phyloP scores from a whole-genome alignment of 2,797 vertebrate genomes.

The Phoeniculus purpureus region DNA sequence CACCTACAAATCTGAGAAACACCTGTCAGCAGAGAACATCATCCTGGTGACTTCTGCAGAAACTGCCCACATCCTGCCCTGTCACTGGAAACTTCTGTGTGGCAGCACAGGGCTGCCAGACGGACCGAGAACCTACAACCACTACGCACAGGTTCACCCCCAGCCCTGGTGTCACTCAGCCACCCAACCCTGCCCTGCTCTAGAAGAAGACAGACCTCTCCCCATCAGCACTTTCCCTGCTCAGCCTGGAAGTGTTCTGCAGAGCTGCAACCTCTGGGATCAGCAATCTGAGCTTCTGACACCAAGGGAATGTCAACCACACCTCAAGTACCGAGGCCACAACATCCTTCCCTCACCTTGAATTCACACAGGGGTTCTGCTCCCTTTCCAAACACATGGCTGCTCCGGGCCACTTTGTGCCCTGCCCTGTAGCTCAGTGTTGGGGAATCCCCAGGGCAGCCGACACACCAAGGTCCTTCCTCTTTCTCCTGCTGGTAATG shows the following conservation, averaged over 20 bases:
- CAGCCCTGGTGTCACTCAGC: too few species aligned
- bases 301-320: rapidly evolving
- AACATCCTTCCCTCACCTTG: rapidly evolving
- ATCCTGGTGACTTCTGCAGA: neutral
- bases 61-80: neutral
- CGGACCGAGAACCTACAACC: neutral
- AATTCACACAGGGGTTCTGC: neutral
- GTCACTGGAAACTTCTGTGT: neutral
- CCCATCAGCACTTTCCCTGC: rapidly evolving
- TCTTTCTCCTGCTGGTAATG: neutral
- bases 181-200: neutral
- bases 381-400: rapidly evolving
- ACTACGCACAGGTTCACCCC: too few species aligned
- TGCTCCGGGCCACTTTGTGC: rapidly evolving
- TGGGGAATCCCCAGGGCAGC: neutral
- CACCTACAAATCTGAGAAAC: rapidly evolving
- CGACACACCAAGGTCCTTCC: neutral
- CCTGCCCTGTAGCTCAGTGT: neutral
- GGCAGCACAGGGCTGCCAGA: neutral
- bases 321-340: rapidly evolving
- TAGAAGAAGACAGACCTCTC: rapidly evolving
- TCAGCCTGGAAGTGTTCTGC: rapidly evolving
- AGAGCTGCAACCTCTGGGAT: neutral
- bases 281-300: neutral
- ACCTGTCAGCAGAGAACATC: rapidly evolving